Evolutionary conservation across 2,888 invertebrate species (phyloP), one percentile per base, ranked within the genome.

Genomic region (Schizaphis graminum): DNA sequence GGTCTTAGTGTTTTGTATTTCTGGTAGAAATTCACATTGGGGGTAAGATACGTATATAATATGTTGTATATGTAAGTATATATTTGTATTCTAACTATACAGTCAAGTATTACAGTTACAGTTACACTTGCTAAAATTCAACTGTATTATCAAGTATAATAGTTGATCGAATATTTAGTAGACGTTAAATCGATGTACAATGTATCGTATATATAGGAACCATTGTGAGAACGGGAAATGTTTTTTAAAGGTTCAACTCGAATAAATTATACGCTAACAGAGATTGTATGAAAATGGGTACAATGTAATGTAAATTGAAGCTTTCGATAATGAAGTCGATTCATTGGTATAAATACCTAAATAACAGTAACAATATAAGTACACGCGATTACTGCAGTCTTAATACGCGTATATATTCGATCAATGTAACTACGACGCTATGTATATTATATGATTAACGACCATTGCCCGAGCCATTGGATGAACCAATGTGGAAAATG

Each of bases 251-350:
- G 35, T 67, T 47, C 47, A 8, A 89, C 44, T 61, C 61, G 24
- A 90, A 90, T 57, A 44, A 89, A 41, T 21, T 35, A n/a, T 44
- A 28, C 16, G 41, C 21, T 16, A 10, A 41, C 16, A 4, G 67
- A 84, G 53, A 84, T 44, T 44, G 57, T 28, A 89, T 89, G 56
- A 44, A 41, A 41, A 24, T n/a, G 84, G 10, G 28, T 61, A 86
- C 56, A 93, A 89, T 56, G 88, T 21, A 44, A 92, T n/a, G 56
- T 56, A 77, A 89, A 93, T 89, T 28, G n/a, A n/a, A 53, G 67
- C 28, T 92, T 77, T 93, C 88, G 41, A 77, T 56, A 88, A 77
- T 57, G 77, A 89, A 56, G 88, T 16, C 67, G 49, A 49, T 67
- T 92, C 92, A 41, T 67, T 35, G 35, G 61, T 35, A 87, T 35